phyloP scores from a whole-genome alignment of 2,113 vertebrate species.

The Caretta caretta region DNA sequence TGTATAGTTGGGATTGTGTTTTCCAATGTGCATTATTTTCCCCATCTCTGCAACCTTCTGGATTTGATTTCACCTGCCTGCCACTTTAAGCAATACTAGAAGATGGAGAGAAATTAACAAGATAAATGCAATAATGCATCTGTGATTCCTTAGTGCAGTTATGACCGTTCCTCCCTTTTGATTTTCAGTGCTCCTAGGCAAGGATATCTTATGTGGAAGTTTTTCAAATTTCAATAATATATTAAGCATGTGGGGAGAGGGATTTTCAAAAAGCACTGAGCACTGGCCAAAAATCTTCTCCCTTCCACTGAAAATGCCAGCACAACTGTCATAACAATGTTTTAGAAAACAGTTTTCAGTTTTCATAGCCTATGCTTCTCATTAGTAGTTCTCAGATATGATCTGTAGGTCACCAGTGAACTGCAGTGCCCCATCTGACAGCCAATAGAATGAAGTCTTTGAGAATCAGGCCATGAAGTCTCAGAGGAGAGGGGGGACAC shows the following conservation, averaged over 20 bases:
- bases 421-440: not conserved
- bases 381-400: not conserved
- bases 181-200: not conserved
- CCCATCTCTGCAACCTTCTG: not conserved
- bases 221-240: not conserved
- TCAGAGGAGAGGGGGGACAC: not conserved
- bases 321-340: not conserved
- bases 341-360: not conserved
- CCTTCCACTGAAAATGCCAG: not conserved
- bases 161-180: not conserved
- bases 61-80: not conserved
- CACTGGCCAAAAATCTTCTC: not conserved
- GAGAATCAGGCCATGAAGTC: not conserved
- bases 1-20: too few relatives aligned
- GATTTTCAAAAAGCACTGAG: not conserved
- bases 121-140: not conserved
- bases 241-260: not conserved
- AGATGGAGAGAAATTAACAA: not conserved
- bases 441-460: not conserved
- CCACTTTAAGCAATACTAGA: not conserved
- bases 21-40: not conserved
- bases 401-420: not conserved
- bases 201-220: not conserved
- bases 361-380: not conserved
- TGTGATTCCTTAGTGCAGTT: not conserved